phyloP scores from a whole-genome alignment of 2,113 vertebrate species.

The Noturus placidus region DNA sequence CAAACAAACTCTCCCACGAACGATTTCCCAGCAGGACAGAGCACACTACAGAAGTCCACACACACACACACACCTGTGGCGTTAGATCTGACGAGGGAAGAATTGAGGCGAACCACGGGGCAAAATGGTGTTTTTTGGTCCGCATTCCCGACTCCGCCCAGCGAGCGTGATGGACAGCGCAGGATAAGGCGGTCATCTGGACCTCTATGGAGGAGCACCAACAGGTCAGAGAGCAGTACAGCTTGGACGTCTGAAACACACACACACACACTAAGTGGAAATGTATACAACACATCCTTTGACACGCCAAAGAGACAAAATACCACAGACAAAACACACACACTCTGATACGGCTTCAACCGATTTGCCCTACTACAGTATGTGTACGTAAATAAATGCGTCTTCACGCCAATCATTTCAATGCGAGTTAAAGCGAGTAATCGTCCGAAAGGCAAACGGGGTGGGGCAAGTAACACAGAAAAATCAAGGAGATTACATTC shows the following conservation, averaged over 20 bases:
- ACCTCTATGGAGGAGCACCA: constrained; percentile 85
- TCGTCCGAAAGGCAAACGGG: too few species aligned
- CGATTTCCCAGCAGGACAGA: too few species aligned
- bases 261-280: neutral
- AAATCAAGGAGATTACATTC: neutral
- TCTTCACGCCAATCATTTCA: neutral
- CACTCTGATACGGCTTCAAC: neutral
- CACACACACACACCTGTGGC: constrained; percentile 75
- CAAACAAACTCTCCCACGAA: too few species aligned
- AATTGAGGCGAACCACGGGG: constrained; percentile 84
- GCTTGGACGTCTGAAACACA: constrained; percentile 82
- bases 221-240: constrained; percentile 85
- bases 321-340: too few species aligned
- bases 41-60: neutral
- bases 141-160: constrained; percentile 69
- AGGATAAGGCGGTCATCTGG: constrained; percentile 85
- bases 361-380: neutral
- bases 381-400: neutral
- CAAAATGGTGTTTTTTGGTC: constrained; percentile 88
- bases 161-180: constrained; percentile 74
- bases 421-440: neutral
- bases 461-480: neutral
- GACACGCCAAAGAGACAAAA: neutral
- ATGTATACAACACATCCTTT: neutral
- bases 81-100: constrained; percentile 83